Percentiles rank a stretch among this genome's conserved stretches.
phyloP scores from a whole-genome alignment of 2,888 invertebrate species.

The Conomelus anceps region DNA sequence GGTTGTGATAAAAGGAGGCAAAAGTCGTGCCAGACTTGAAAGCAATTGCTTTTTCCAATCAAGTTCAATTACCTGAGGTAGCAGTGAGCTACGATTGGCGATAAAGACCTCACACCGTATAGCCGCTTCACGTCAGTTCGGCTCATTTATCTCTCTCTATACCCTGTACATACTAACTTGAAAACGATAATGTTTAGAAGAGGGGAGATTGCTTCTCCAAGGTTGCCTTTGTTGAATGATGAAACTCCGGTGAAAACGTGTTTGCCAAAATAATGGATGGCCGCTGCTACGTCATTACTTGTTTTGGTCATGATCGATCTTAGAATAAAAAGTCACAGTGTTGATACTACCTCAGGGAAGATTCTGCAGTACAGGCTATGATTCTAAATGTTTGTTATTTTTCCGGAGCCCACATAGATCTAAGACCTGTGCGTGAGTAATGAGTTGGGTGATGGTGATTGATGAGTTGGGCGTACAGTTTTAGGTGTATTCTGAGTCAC shows the following conservation, averaged over 20 bases:
- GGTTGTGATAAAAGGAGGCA: no score
- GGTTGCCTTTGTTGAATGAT: background rate
- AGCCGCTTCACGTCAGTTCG: background rate
- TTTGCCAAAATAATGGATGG: background rate
- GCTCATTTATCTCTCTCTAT: background rate
- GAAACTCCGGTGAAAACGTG: background rate
- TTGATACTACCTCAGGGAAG: no score
- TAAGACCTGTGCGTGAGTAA: no score
- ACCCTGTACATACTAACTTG: no score
- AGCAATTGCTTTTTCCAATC: background rate
- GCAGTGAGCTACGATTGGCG: background rate
- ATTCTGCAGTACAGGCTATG: no score
- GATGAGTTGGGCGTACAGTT: no score
- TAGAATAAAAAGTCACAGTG: background rate
- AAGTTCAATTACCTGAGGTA: background rate
- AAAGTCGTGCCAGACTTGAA: background rate
- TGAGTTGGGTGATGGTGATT: no score
- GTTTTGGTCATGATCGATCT: background rate
- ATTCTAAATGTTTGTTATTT: no score
- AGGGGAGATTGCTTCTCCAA: background rate
- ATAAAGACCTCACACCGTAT: background rate
- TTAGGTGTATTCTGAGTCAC: no score
- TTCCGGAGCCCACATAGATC: no score
- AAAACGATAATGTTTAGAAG: background rate
- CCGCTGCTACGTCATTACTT: background rate